These are phyloP conservation scores for Pteronura brasiliensis DNA, from an alignment of 2,113 vertebrate species.

Conservation along the genomic window DNA sequence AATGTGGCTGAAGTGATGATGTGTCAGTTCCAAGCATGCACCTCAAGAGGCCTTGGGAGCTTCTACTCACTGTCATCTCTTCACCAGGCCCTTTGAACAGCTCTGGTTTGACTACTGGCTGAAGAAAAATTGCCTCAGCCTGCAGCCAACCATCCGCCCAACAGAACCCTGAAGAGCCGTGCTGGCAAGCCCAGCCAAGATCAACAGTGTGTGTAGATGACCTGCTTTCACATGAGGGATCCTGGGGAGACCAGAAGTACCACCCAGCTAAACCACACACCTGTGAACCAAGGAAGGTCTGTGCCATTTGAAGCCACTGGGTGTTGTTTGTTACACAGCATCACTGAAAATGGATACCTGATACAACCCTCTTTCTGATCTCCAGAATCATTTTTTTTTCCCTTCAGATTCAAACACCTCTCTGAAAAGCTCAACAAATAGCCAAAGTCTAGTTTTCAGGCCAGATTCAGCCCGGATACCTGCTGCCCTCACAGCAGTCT, in stretches of 20 bases:
- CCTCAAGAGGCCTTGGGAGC: not conserved
- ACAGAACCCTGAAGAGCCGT: not conserved
- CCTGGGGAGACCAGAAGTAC: not conserved
- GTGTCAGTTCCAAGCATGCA: not conserved
- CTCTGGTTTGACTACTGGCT: not conserved
- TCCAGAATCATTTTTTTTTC: not conserved
- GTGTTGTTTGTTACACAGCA: not conserved
- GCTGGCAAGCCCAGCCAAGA: not conserved
- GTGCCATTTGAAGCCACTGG: not conserved
- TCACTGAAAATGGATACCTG: not conserved
- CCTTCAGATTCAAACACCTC: not conserved
- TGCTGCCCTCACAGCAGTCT: not conserved
- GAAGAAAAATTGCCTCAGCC: not conserved
- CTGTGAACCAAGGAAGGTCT: not conserved
- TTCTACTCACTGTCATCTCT: not conserved
- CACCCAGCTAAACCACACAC: not conserved
- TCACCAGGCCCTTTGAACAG: not conserved
- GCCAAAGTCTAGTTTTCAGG: not conserved
- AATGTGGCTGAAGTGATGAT: not conserved
- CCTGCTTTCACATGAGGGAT: not conserved
- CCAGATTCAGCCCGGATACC: not conserved
- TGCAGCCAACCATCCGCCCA: not conserved
- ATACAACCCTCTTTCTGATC: not conserved
- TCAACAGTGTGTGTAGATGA: not conserved
- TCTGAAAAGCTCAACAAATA: not conserved